These are phyloP conservation scores for Brachionus koreanus DNA, from an alignment of 1,140 invertebrate species.

Conservation along the genomic window DNA sequence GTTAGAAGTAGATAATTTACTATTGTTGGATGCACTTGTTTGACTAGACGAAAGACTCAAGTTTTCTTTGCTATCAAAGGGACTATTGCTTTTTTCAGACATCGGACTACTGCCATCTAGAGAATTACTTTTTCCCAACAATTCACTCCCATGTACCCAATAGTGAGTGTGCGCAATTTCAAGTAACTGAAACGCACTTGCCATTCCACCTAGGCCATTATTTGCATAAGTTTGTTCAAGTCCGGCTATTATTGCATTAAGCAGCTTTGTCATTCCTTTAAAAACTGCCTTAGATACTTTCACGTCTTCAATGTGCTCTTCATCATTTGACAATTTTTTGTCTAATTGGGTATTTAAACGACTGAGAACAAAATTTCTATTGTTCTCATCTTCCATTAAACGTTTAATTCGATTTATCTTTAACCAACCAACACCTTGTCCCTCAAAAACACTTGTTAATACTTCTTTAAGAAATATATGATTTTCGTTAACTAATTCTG, in stretches of 20 bases:
- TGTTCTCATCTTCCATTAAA: conserved; percentile 97
- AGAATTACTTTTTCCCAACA: background rate
- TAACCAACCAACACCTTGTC: conserved; percentile 93
- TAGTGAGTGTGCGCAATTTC: conserved; percentile 98
- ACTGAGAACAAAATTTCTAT: conserved; percentile 88
- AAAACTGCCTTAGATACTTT: conserved; percentile 68
- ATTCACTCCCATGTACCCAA: conserved; percentile 75
- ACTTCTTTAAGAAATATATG: conserved; percentile 69
- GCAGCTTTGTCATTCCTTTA: conserved; percentile 91
- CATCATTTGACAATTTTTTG: conserved; percentile 79
- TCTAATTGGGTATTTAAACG: conserved; percentile 90
- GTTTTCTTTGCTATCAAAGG: conserved; percentile 37
- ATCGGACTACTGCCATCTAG: conserved; percentile 40
- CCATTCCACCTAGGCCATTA: conserved; percentile 91
- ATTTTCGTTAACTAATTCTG: conserved; percentile 60
- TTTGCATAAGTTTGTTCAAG: conserved; percentile 86
- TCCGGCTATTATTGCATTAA: conserved; percentile 81
- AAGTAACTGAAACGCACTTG: conserved; percentile 88
- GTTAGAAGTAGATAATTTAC: conserved; percentile 26
- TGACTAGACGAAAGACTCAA: background rate
- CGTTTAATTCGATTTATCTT: conserved; percentile 89
- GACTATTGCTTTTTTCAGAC: conserved; percentile 47
- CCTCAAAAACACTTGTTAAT: conserved; percentile 81
- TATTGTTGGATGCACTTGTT: conserved; percentile 19
- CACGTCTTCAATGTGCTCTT: conserved; percentile 95